Conservation (phyloP, 2,797 vertebrate species). For the Pseudopleuronectes americanus region DNA sequence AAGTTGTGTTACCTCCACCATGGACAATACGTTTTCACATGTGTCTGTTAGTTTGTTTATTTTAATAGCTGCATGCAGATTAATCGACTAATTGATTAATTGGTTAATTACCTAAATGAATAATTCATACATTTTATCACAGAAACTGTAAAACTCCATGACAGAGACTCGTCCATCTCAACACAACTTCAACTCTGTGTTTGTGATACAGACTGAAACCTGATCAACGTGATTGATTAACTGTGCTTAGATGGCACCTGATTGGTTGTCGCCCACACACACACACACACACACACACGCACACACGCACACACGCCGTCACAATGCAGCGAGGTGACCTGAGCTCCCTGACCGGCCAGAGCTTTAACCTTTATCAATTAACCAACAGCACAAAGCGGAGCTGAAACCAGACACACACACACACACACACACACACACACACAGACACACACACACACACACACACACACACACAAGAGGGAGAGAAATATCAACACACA, state of each 20-base stretch:
- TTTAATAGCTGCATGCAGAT: too few species aligned
- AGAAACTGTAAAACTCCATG: too few species aligned
- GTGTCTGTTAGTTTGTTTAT: too few species aligned
- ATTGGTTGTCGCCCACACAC: background rate
- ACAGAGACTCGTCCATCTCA: too few species aligned
- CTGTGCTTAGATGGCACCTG: background rate
- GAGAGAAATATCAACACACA: constrained; percentile 27
- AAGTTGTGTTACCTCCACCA: too few species aligned
- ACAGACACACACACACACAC: constrained; percentile 14
- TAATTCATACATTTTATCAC: too few species aligned
- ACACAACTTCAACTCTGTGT: background rate
- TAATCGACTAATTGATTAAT: too few species aligned
- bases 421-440: constrained; percentile 25
- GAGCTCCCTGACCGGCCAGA: constrained; percentile 41
- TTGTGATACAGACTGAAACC: background rate
- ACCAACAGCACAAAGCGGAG: constrained; percentile 74
- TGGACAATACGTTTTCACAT: too few species aligned
- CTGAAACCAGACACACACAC: constrained; percentile 68
- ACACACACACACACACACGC: background rate
- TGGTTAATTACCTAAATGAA: too few species aligned
- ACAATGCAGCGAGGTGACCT: constrained; percentile 49
- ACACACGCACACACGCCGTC: constrained; percentile 1
- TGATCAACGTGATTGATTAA: background rate
- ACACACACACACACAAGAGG: constrained; percentile 18
- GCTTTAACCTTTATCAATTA: constrained; percentile 82